Conservation (phyloP, 2,888 invertebrate species). For the Pachycephus smyrnensis region DNA sequence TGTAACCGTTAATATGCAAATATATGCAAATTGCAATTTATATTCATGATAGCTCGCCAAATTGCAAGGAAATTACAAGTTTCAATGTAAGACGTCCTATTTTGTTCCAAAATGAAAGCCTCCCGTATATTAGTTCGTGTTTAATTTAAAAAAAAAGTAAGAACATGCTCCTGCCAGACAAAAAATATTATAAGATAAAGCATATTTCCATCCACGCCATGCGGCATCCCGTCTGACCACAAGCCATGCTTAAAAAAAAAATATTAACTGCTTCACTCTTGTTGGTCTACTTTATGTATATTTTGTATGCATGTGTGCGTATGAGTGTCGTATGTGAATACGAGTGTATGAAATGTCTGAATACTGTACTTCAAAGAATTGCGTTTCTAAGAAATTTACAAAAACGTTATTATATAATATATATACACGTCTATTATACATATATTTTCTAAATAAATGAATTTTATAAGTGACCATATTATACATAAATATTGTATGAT, state of each 20-base stretch:
- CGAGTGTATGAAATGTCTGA: background rate
- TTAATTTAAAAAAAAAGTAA: background rate
- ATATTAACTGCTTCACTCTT: background rate
- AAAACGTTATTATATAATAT: slow-evolving; percentile 17
- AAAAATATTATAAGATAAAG: background rate
- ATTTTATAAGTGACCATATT: slow-evolving; percentile 50
- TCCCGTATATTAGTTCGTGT: background rate
- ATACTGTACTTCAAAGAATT: slow-evolving; percentile 4
- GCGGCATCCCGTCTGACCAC: background rate
- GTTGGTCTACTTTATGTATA: background rate
- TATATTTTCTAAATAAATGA: slow-evolving; percentile 44
- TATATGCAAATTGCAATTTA: background rate
- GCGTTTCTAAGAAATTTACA: slow-evolving; percentile 15
- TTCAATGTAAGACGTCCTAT: background rate
- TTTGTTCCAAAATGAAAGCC: background rate
- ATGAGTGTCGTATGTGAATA: background rate
- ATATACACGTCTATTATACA: slow-evolving; percentile 30
- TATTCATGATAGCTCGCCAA: background rate
- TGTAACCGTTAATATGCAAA: background rate
- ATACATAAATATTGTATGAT: slow-evolving; percentile 32
- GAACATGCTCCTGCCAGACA: background rate
- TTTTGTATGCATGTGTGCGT: background rate
- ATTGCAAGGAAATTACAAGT: background rate
- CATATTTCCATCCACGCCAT: background rate
- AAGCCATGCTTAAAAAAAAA: background rate